These are phyloP conservation scores for Synanthedon formicaeformis DNA, from an alignment of 2,888 invertebrate genomes.

Conservation along the genomic window DNA sequence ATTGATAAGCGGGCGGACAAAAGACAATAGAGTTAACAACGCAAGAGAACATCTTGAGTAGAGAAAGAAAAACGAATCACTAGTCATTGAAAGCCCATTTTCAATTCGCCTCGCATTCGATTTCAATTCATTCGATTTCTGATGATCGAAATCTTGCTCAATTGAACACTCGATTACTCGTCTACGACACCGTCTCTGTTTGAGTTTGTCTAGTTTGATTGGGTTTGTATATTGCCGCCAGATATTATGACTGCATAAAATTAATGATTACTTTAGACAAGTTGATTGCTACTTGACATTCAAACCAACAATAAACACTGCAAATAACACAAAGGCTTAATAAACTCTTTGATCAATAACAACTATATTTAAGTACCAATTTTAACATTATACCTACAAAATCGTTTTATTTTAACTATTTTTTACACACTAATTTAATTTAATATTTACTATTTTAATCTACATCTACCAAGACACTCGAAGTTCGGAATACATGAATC, in stretches of 20 bases:
- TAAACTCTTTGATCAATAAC: no score
- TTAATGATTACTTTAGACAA: conserved; percentile 19
- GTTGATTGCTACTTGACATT: not conserved
- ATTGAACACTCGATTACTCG: conserved; percentile 67
- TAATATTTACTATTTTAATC: no score
- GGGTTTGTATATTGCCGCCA: conserved; percentile 51
- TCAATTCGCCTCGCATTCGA: conserved; percentile 53
- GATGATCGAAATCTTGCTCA: conserved; percentile 66
- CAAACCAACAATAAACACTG: not conserved
- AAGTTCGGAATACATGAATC: no score
- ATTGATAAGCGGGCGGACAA: not conserved
- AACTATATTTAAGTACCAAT: no score
- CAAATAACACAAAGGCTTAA: not conserved
- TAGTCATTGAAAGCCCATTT: conserved; percentile 40
- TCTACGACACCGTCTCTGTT: conserved; percentile 56
- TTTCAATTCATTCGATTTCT: conserved; percentile 64
- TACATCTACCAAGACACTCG: no score
- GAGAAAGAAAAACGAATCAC: not conserved
- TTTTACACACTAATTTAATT: no score
- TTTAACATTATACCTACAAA: no score
- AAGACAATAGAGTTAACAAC: not conserved
- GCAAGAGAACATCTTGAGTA: not conserved
- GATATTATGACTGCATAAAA: conserved; percentile 38
- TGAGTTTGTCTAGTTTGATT: conserved; percentile 64
- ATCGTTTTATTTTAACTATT: no score